phyloP scores from a whole-genome alignment of 1,140 invertebrate species.

The Drosophila sucinea region DNA sequence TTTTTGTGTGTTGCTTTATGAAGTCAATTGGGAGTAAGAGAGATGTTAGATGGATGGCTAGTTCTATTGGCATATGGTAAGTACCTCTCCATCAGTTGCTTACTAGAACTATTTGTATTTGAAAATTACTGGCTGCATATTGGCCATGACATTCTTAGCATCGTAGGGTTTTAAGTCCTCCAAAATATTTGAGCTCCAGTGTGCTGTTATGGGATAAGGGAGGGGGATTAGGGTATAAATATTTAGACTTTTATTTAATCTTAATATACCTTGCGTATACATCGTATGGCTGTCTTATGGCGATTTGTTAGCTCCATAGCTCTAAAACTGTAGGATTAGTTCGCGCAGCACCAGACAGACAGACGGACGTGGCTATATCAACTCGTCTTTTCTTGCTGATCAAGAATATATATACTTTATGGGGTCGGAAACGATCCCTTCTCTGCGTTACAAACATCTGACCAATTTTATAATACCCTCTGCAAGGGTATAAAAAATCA shows the following conservation, averaged over 20 bases:
- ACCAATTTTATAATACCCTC: too few species aligned
- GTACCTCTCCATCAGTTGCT: too few species aligned
- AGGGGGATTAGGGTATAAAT: background rate
- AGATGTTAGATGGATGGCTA: background rate
- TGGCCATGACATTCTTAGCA: slow-evolving; percentile 98
- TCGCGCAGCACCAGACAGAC: too few species aligned
- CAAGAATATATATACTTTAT: too few species aligned
- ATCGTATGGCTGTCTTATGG: slow-evolving; percentile 95
- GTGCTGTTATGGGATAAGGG: background rate
- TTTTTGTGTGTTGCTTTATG: too few species aligned
- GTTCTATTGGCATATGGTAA: background rate
- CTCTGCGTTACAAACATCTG: too few species aligned
- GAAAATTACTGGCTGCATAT: slow-evolving; percentile 89
- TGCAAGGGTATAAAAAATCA: too few species aligned
- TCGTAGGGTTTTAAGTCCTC: slow-evolving; percentile 98
- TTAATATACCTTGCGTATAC: slow-evolving; percentile 93
- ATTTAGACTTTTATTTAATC: slow-evolving; percentile 18
- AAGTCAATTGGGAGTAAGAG: background rate
- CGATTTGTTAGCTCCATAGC: slow-evolving; percentile 88
- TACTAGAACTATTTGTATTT: background rate
- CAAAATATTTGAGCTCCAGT: slow-evolving; percentile 94
- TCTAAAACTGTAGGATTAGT: too few species aligned
- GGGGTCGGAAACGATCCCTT: too few species aligned
- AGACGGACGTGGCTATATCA: too few species aligned
- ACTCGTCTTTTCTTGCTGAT: too few species aligned